Conservation (phyloP, 2,113 vertebrate genomes). For the Leucosticte australis region DNA sequence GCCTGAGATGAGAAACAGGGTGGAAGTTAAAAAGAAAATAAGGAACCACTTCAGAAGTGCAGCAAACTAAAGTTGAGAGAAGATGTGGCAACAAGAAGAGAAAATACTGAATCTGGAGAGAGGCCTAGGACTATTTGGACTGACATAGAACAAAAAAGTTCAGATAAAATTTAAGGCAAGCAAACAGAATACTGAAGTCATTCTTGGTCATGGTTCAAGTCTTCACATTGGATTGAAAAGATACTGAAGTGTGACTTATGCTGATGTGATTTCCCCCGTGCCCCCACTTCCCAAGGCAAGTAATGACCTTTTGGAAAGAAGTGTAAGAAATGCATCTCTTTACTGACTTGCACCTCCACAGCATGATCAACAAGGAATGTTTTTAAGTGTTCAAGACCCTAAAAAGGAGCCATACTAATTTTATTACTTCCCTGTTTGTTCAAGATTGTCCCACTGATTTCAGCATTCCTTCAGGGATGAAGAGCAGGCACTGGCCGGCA, state of each 20-base stretch:
- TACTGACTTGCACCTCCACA: not conserved
- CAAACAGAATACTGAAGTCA: not conserved
- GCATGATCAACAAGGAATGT: not conserved
- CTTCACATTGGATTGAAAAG: not conserved
- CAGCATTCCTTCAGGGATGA: not conserved
- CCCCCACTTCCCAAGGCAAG: not conserved
- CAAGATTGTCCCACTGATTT: not conserved
- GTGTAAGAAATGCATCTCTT: not conserved
- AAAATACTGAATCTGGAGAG: slow-evolving; percentile 3
- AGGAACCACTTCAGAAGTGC: not conserved
- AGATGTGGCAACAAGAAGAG: not conserved
- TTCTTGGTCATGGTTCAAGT: not conserved
- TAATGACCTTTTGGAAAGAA: not conserved
- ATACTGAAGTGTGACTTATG: not conserved
- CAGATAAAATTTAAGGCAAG: slow-evolving; percentile 14
- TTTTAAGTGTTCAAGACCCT: not conserved
- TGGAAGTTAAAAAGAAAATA: not conserved
- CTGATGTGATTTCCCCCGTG: not conserved
- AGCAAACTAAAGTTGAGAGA: not conserved
- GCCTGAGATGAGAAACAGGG: not conserved
- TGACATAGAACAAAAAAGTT: not conserved
- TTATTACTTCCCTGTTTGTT: slow-evolving; percentile 27
- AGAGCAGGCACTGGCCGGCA: not conserved
- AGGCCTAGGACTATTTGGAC: not conserved
- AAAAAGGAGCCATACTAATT: not conserved